Evolutionary conservation across 1,140 invertebrate species (phyloP).

Genomic region (Aphelenchoides avenae): DNA sequence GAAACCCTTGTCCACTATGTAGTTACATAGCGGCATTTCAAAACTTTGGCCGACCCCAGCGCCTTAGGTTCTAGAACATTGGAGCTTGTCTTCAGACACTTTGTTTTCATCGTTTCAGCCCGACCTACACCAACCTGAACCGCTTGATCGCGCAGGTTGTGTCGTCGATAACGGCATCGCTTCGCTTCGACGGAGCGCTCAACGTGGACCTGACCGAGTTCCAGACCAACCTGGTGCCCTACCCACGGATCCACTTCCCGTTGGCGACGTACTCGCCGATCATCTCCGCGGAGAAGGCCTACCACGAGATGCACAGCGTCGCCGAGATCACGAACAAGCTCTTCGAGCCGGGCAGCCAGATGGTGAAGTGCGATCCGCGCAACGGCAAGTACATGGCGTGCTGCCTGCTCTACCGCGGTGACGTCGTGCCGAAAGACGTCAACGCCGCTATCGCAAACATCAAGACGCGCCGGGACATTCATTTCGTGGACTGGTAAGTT

Average conservation of each 20-base stretch:
- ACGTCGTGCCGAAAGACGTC: slow-evolving; percentile 68
- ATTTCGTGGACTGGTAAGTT: slow-evolving; percentile 31
- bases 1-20: too few species aligned
- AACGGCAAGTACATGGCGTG: slow-evolving; percentile 57
- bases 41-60: too few species aligned
- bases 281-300: slow-evolving; percentile 79
- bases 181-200: slow-evolving; percentile 65
- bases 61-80: too few species aligned
- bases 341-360: slow-evolving; percentile 82
- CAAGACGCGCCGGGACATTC: slow-evolving; percentile 11
- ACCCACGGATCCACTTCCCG: slow-evolving; percentile 68
- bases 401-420: slow-evolving; percentile 70
- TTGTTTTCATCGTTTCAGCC: slow-evolving; percentile 67
- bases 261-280: slow-evolving; percentile 80
- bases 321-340: slow-evolving; percentile 80
- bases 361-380: slow-evolving; percentile 70
- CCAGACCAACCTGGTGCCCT: slow-evolving; percentile 69
- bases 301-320: slow-evolving; percentile 70
- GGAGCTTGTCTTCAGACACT: too few species aligned
- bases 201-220: slow-evolving; percentile 70
- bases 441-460: slow-evolving; percentile 24
- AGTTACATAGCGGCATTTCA: too few species aligned
- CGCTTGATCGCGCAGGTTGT: slow-evolving; percentile 77
- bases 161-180: slow-evolving; percentile 75
- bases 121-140: slow-evolving; percentile 77